These are phyloP conservation scores for Tachyglossus aculeatus DNA, from an alignment of 2,797 vertebrate genomes.

Conservation along the genomic window DNA sequence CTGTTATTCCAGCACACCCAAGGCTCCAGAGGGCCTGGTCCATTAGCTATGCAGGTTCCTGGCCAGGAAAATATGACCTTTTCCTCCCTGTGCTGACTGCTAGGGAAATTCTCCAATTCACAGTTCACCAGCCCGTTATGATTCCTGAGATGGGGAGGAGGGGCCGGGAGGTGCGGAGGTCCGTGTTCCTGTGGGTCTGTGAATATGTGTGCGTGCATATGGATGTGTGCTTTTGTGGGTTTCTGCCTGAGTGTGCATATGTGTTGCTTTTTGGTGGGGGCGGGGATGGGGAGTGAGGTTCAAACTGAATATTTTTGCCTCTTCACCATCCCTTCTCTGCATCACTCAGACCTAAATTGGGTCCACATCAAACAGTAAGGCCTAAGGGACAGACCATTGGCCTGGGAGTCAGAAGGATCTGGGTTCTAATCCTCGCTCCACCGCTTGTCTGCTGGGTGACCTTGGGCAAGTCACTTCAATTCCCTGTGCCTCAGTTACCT, in stretches of 20 bases:
- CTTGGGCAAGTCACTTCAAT: no score
- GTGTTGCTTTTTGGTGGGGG: slow-evolving; percentile 16
- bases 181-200: slow-evolving; percentile 35
- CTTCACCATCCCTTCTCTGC: neutral
- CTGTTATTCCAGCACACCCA: slow-evolving; percentile 82
- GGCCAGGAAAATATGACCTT: slow-evolving; percentile 88
- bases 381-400: no score
- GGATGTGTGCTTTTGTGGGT: no score
- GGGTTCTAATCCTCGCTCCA: no score
- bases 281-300: neutral
- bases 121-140: slow-evolving; percentile 65
- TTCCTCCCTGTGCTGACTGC: slow-evolving; percentile 77
- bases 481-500: no score
- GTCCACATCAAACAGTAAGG: no score
- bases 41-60: slow-evolving; percentile 75
- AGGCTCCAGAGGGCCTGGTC: slow-evolving; percentile 60
- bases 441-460: no score
- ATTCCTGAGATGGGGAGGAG: slow-evolving; percentile 57
- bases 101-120: slow-evolving; percentile 83
- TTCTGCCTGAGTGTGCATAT: no score
- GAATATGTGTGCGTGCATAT: no score
- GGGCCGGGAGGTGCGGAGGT: slow-evolving; percentile 24
- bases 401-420: no score
- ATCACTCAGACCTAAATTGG: no score
- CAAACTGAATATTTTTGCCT: slow-evolving; percentile 29